Percentiles rank a stretch among this genome's conserved stretches.
phyloP scores from a whole-genome alignment of 1,140 invertebrate genomes.

The Elymnias hypermnestra region DNA sequence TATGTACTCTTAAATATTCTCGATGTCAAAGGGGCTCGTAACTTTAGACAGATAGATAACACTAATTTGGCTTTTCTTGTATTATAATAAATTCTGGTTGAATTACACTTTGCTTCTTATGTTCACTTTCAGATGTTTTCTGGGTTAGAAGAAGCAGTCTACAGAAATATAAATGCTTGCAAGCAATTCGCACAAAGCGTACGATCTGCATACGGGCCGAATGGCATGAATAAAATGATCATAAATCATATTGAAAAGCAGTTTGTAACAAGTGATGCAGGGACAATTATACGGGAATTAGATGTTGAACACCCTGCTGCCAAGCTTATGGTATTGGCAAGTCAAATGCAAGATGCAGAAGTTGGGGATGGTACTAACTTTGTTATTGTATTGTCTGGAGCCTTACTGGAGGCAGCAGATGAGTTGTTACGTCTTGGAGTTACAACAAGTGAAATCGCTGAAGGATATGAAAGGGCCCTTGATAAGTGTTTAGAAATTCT shows the following conservation, averaged over 20 bases:
- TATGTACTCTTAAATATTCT: no score
- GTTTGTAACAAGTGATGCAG: slow-evolving; percentile 99
- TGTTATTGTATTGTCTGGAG: slow-evolving; percentile 95
- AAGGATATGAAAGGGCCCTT: slow-evolving; percentile 95
- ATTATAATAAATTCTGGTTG: no score
- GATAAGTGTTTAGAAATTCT: slow-evolving; percentile 93
- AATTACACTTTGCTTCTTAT: no score
- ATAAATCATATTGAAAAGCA: slow-evolving; percentile 99
- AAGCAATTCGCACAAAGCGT: slow-evolving; percentile 96
- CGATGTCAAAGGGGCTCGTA: no score
- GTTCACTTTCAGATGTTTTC: slow-evolving; percentile 89
- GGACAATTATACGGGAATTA: slow-evolving; percentile 96
- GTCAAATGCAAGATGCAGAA: slow-evolving; percentile 98
- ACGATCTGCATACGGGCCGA: slow-evolving; percentile 96
- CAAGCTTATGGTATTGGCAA: slow-evolving; percentile 96
- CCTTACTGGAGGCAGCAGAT: slow-evolving; percentile 94
- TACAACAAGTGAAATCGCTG: slow-evolving; percentile 95
- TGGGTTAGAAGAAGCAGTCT: slow-evolving; percentile 98
- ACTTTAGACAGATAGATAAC: no score
- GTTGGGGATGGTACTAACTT: slow-evolving; percentile 99
- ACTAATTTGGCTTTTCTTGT: no score
- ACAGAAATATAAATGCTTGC: slow-evolving; percentile 96
- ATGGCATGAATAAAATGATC: slow-evolving; percentile 99
- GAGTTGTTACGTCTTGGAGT: slow-evolving; percentile 95
- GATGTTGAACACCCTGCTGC: slow-evolving; percentile 99